Conservation (phyloP, 2,797 vertebrate genomes). For the Uromys caudimaculatus region DNA sequence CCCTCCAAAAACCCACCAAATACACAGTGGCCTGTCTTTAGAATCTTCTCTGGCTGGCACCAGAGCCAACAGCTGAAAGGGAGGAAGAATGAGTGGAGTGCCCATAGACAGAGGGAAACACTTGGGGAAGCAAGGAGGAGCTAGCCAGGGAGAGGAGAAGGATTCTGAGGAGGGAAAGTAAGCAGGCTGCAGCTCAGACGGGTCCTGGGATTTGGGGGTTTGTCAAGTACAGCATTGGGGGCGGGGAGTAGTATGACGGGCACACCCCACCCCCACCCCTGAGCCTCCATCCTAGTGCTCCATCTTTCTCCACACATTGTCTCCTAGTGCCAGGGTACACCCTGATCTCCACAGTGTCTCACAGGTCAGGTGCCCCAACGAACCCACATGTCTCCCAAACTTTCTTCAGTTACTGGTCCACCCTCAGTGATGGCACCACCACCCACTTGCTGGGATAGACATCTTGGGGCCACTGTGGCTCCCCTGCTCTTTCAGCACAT, state of each 20-base stretch:
- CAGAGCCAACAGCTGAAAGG: neutral
- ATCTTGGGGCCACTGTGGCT: neutral
- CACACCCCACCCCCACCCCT: neutral
- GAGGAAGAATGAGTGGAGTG: neutral
- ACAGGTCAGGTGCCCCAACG: neutral
- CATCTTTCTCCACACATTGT: neutral
- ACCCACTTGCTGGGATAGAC: neutral
- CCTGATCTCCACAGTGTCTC: neutral
- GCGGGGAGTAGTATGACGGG: rapidly evolving
- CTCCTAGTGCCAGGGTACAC: neutral
- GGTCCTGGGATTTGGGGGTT: neutral
- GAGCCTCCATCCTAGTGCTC: neutral
- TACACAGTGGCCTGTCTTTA: neutral
- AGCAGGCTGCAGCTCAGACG: neutral
- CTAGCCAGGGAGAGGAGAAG: neutral
- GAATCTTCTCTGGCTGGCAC: neutral
- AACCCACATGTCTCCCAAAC: neutral
- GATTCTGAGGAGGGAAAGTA: neutral
- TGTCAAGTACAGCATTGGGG: neutral
- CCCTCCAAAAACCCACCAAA: neutral
- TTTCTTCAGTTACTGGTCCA: neutral
- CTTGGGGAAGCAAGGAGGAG: neutral
- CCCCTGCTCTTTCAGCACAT: neutral
- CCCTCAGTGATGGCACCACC: neutral
- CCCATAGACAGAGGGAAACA: neutral